These are phyloP conservation scores for Clupea harengus DNA, from an alignment of 2,113 vertebrate genomes.

Conservation along the genomic window DNA sequence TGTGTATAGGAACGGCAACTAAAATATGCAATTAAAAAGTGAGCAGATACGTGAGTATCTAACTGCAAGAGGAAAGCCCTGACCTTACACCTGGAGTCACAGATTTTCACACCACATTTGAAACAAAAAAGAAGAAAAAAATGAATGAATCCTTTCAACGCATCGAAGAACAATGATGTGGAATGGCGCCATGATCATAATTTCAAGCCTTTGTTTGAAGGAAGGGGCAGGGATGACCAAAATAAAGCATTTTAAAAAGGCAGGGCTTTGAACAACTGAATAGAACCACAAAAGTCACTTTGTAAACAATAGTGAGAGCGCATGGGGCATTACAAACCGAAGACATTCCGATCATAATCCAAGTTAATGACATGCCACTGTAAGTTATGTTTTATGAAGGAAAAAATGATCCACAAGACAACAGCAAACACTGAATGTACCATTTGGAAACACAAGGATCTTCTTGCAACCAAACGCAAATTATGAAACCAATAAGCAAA, in stretches of 20 bases:
- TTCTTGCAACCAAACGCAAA: conserved; percentile 51
- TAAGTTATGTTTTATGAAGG: conserved; percentile 59
- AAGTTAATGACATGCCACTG: conserved; percentile 70
- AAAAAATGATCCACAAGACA: conserved; percentile 54
- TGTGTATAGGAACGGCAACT: neutral
- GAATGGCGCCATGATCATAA: conserved; percentile 58
- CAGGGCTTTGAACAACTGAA: conserved; percentile 53
- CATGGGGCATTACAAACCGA: conserved; percentile 60
- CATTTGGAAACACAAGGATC: conserved; percentile 52
- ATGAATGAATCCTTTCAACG: conserved; percentile 31
- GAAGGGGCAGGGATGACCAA: conserved; percentile 25
- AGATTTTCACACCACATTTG: neutral
- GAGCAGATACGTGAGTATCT: neutral
- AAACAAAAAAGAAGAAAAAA: neutral
- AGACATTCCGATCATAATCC: conserved; percentile 75
- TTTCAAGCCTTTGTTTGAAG: conserved; percentile 74
- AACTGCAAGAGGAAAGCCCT: neutral
- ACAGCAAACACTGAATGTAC: conserved; percentile 55
- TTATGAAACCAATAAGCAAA: conserved; percentile 23
- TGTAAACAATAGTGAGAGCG: conserved; percentile 72
- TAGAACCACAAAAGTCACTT: conserved; percentile 48
- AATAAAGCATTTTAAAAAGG: conserved; percentile 50
- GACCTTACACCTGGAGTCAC: neutral
- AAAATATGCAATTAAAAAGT: neutral
- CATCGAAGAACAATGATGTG: neutral